Percentiles rank a stretch among this genome's conserved stretches.
phyloP scores from a whole-genome alignment of 2,888 invertebrate species.

The Iselma pallidipennis region DNA sequence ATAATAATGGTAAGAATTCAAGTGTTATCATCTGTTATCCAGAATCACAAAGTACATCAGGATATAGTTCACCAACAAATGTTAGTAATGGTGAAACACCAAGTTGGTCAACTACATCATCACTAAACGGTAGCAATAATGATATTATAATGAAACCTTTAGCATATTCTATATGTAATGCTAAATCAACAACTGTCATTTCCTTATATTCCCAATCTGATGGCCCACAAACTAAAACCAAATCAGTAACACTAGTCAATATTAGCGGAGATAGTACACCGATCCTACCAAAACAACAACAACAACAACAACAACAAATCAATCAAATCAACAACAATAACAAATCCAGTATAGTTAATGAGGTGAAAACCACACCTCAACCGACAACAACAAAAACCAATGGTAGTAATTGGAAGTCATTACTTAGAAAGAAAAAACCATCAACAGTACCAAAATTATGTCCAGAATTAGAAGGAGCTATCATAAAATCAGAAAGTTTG shows the following conservation, averaged over 20 bases:
- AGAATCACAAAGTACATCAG: constrained; percentile 58
- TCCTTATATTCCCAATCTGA: constrained; percentile 49
- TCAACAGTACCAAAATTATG: constrained; percentile 51
- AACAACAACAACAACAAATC: no score
- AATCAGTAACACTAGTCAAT: constrained; percentile 55
- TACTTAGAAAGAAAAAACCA: constrained; percentile 52
- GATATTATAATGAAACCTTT: constrained; percentile 47
- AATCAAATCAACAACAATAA: no score
- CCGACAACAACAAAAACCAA: constrained; percentile 25
- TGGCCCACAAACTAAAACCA: constrained; percentile 45
- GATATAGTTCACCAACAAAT: constrained; percentile 58
- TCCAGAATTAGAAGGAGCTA: constrained; percentile 58
- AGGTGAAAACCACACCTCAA: constrained; percentile 9
- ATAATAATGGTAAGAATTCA: constrained; percentile 48
- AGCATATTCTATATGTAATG: constrained; percentile 55
- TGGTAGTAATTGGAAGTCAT: constrained; percentile 46
- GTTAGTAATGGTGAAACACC: constrained; percentile 47
- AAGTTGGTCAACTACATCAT: constrained; percentile 55
- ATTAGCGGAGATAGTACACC: constrained; percentile 39
- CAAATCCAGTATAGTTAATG: not conserved
- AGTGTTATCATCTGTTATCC: constrained; percentile 51
- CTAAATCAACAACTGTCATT: constrained; percentile 55
- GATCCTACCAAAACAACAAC: not conserved
- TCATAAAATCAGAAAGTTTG: constrained; percentile 59
- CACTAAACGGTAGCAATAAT: constrained; percentile 51